Evolutionary conservation across 2,888 invertebrate genomes (phyloP), one percentile per base, ranked within the genome.

Genomic region (Clepsis dumicolana): DNA sequence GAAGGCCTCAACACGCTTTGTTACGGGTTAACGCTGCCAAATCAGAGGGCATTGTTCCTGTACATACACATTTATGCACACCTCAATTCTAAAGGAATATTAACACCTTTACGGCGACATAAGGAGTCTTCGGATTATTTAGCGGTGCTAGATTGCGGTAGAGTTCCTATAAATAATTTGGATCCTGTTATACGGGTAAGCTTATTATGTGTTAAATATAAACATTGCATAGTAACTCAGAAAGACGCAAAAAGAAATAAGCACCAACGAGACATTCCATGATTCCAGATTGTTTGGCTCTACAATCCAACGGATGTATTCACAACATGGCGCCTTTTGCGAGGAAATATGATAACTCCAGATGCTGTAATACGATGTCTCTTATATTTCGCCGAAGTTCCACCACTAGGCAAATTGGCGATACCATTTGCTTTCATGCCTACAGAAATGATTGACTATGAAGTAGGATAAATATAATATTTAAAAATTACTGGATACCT

Each of bases 371-470:
- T 93, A 10, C 86, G 89, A 1, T 93, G 93, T 72, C 75, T 93
- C 56, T 80, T 92, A 41, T 92, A 88, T 71, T 93, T 93, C 70
- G 91, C 93, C 1, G 93, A 93, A 80, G 88, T 93, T 1, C 88
- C 91, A 0, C 91, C 93, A 0, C 77, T 90, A 59, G 91, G 91
- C 2, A 92, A 89, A 71, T 72, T 93, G 72, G 89, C 90, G 0
- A 90, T 93, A 78, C 93, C 93, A 0, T 90, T 94, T 70, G 85
- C 92, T 10, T 94, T 93, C 60, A 80, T 93, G 85, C 94, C 94
- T 0, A 88, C 87, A 18, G 93, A 93, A 80, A 93, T 93, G 92
- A 82, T 92, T 21, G 87, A 91, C 75, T 93, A 94, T 69, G 87
- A 93, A 87, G 91, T 89, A 76, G 21, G 18, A 48, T 1, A 48